Evolutionary conservation across 2,797 vertebrate genomes (phyloP).

Genomic region (Allobates femoralis): DNA sequence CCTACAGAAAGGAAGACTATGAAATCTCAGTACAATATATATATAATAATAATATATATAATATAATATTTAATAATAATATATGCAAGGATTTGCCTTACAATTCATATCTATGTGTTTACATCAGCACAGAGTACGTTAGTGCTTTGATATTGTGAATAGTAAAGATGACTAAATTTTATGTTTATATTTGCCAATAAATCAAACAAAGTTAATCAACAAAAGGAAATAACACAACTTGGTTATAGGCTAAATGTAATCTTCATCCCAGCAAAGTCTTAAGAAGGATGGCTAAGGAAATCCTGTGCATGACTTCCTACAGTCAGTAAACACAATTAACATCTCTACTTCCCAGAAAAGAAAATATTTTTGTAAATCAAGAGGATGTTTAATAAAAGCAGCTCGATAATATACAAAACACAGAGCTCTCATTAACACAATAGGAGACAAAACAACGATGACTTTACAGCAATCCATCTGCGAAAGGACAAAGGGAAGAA

Average conservation of each 20-base stretch:
- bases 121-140: not conserved
- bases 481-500: not conserved
- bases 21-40: too few relatives aligned
- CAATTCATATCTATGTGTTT: not conserved
- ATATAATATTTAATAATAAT: too few relatives aligned
- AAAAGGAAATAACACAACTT: not conserved
- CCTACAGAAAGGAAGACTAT: too few relatives aligned
- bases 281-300: slow-evolving; percentile 4
- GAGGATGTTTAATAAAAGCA: not conserved
- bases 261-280: not conserved
- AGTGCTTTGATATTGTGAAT: not conserved
- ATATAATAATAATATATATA: too few relatives aligned
- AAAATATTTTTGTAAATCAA: slow-evolving; percentile 11
- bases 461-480: not conserved
- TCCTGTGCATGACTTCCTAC: slow-evolving; percentile 22
- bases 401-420: not conserved
- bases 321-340: not conserved
- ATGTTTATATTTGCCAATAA: not conserved
- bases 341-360: not conserved
- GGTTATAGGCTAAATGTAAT: not conserved
- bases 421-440: not conserved
- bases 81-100: too few relatives aligned
- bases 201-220: not conserved
- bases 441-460: not conserved
- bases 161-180: not conserved